phyloP scores from a whole-genome alignment of 2,797 vertebrate species.

The Scyliorhinus canicula region DNA sequence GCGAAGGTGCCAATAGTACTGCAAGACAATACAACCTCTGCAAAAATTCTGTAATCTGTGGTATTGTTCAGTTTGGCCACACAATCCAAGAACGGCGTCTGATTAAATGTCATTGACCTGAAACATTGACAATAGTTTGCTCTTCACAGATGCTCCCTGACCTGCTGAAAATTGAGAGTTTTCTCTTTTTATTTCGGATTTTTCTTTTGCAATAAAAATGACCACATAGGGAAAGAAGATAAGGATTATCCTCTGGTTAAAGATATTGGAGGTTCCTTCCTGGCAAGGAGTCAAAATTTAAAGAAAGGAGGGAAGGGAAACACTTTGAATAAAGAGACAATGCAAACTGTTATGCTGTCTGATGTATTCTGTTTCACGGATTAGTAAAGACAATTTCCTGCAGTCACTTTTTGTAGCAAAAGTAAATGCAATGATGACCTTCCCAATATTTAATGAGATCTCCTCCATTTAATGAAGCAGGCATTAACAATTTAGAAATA shows the following conservation, averaged over 20 bases:
- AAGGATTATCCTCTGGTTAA: not conserved
- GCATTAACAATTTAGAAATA: not conserved
- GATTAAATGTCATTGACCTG: not conserved
- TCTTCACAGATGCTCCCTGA: not conserved
- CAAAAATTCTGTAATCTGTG: not conserved
- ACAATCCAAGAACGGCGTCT: not conserved
- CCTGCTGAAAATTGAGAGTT: not conserved
- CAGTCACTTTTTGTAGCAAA: not conserved
- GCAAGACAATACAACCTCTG: not conserved
- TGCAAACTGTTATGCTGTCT: not conserved
- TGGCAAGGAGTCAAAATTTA: not conserved
- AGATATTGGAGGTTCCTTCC: not conserved
- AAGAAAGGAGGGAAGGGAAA: not conserved
- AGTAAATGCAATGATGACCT: not conserved
- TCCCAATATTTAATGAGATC: not conserved
- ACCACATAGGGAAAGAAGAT: not conserved
- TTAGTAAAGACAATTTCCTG: not conserved
- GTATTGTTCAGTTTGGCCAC: not conserved
- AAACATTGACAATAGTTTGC: not conserved
- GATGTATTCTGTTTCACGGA: not conserved
- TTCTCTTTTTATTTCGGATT: not conserved
- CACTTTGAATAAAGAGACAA: not conserved
- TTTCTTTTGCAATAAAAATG: not conserved
- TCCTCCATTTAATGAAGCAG: not conserved
- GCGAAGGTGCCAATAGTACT: not conserved